A percentile compares a stretch with the other conserved stretches of the same genome.
Conservation (phyloP, 1,140 invertebrate species). For the Andricus grossulariae region DNA sequence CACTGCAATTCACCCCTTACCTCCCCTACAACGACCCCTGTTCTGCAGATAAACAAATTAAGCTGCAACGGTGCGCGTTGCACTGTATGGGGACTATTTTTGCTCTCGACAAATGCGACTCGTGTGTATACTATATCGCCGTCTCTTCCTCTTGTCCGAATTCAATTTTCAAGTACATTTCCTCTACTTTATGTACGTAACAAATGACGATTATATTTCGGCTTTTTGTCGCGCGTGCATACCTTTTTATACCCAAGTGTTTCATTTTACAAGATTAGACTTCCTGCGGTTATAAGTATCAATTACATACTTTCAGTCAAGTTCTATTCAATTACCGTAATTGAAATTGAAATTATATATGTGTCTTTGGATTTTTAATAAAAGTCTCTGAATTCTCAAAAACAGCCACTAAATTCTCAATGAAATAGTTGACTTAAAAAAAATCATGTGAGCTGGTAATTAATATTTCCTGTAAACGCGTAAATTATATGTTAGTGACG, state of each 20-base stretch:
- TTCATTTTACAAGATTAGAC: neutral
- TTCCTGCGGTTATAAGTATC: no score
- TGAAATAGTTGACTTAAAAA: no score
- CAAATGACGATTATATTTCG: neutral
- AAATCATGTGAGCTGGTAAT: no score
- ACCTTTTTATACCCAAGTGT: neutral
- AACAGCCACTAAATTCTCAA: no score
- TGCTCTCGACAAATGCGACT: slow-evolving; percentile 35
- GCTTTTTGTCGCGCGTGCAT: neutral
- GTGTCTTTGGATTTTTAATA: no score
- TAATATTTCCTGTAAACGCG: no score
- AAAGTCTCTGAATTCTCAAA: no score
- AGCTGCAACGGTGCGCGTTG: slow-evolving; percentile 41
- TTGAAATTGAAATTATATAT: no score
- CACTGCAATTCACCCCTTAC: slow-evolving; percentile 34
- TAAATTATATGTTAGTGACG: no score
- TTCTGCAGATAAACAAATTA: slow-evolving; percentile 51
- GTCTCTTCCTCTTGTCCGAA: slow-evolving; percentile 46
- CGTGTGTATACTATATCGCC: slow-evolving; percentile 20
- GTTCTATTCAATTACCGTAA: no score
- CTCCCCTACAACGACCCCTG: slow-evolving; percentile 18
- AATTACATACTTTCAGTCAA: no score
- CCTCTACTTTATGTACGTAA: slow-evolving; percentile 24
- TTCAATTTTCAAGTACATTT: slow-evolving; percentile 37
- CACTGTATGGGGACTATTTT: slow-evolving; percentile 36